Conservation (phyloP, 2,888 invertebrate species). For the Marasmarcha lunaedactyla region DNA sequence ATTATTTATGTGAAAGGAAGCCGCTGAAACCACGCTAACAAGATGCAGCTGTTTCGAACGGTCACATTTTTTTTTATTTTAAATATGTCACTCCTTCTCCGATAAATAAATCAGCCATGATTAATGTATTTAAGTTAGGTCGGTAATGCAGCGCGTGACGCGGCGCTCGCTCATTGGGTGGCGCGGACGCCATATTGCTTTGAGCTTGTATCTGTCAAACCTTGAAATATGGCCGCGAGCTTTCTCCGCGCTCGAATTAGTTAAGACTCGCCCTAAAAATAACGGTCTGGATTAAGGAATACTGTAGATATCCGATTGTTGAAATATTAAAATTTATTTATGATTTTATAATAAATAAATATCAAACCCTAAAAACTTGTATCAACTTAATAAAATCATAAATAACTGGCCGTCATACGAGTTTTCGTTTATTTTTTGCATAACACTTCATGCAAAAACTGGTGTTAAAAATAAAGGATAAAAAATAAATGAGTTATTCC, state of each 20-base stretch:
- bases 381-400: too few species aligned
- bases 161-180: constrained; percentile 65
- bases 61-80: constrained; percentile 53
- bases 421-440: too few species aligned
- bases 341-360: too few species aligned
- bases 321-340: too few species aligned
- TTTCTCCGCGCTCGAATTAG: constrained; percentile 46
- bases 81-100: constrained; percentile 65
- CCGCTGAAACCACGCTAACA: constrained; percentile 54
- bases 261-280: constrained; percentile 58
- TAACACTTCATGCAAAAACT: too few species aligned
- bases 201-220: constrained; percentile 67
- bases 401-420: too few species aligned
- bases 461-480: neutral
- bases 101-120: constrained; percentile 62
- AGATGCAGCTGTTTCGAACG: constrained; percentile 63
- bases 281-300: constrained; percentile 29
- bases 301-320: too few species aligned
- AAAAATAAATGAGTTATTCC: neutral
- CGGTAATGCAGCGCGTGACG: constrained; percentile 56
- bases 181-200: constrained; percentile 66
- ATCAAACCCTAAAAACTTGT: too few species aligned
- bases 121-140: constrained; percentile 58
- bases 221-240: constrained; percentile 60
- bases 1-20: constrained; percentile 52